A percentile compares a stretch with the other conserved stretches of the same genome.
These are phyloP conservation scores for Gallinago nigripennis DNA, from an alignment of 2,797 vertebrate species.

Conservation along the genomic window DNA sequence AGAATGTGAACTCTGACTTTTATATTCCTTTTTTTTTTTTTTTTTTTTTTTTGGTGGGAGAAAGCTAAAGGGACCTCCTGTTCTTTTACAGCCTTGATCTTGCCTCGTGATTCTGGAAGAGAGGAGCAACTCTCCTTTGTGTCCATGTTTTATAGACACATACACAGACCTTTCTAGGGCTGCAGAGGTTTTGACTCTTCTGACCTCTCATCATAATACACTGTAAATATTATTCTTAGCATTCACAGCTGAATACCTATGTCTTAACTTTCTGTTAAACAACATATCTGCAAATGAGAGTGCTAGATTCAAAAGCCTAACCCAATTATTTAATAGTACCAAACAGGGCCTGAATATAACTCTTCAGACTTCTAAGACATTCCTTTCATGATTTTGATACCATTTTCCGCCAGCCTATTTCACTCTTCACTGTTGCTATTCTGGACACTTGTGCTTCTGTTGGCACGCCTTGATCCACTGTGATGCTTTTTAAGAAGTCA, in stretches of 20 bases:
- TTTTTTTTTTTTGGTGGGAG: not conserved
- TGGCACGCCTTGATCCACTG: not conserved
- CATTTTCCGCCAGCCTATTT: not conserved
- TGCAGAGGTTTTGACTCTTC: not conserved
- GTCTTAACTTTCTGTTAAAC: not conserved
- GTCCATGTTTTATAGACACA: not conserved
- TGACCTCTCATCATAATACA: not conserved
- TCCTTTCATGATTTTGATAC: constrained; percentile 1
- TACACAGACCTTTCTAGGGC: not conserved
- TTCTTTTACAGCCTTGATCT: not conserved
- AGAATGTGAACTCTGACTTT: not conserved
- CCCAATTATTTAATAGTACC: not conserved
- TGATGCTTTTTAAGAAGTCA: not conserved
- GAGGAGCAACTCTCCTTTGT: not conserved
- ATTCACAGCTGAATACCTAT: not conserved
- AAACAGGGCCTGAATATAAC: not conserved
- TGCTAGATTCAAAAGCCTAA: not conserved
- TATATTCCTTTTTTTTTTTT: not conserved
- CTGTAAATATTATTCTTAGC: not conserved
- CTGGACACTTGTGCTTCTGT: not conserved
- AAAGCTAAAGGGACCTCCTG: not conserved
- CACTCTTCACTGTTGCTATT: not conserved
- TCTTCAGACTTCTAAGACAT: not conserved
- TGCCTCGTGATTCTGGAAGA: not conserved
- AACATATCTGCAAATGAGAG: not conserved